Conservation (phyloP, 2,888 invertebrate genomes). For the Sclerodermus sp. region DNA sequence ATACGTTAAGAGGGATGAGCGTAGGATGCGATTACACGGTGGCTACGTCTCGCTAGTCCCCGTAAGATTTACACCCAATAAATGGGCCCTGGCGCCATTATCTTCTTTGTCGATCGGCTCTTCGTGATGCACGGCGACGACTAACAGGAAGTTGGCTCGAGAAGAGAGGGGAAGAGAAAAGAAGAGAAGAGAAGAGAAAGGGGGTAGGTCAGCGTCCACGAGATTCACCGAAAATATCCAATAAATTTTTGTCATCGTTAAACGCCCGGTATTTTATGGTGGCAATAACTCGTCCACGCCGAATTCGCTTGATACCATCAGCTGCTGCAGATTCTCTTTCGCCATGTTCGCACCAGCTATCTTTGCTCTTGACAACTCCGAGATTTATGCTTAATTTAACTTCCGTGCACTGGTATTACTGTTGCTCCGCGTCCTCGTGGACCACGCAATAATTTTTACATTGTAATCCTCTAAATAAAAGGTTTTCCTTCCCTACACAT, state of each 20-base stretch:
- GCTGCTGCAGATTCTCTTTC: conserved; percentile 4
- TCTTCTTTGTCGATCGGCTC: conserved; percentile 36
- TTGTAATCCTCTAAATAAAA: too few relatives aligned
- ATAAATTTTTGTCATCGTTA: conserved; percentile 50
- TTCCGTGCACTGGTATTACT: too few relatives aligned
- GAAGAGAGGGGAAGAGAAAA: neutral
- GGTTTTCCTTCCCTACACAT: too few relatives aligned
- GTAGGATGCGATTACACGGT: conserved; percentile 23
- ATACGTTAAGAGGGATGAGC: conserved; percentile 22
- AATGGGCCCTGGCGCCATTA: conserved; percentile 40
- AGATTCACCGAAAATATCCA: conserved; percentile 41
- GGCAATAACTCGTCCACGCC: conserved; percentile 36
- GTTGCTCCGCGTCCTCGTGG: too few relatives aligned
- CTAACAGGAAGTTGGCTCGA: neutral
- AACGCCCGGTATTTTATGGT: conserved; percentile 39
- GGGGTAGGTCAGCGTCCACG: conserved; percentile 36
- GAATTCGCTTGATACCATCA: conserved; percentile 34
- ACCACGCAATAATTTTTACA: too few relatives aligned
- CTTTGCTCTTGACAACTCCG: too few relatives aligned
- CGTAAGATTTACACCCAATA: conserved; percentile 41
- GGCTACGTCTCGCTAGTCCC: conserved; percentile 18
- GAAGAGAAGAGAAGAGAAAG: neutral
- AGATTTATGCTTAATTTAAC: too few relatives aligned
- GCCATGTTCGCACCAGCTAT: conserved; percentile 12
- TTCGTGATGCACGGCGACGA: conserved; percentile 1